Evolutionary conservation across 37 sponge, comb jelly and placozoan species (phyloP), one percentile per base, ranked within the genome.

Genomic region (Oscarella lobularis): DNA sequence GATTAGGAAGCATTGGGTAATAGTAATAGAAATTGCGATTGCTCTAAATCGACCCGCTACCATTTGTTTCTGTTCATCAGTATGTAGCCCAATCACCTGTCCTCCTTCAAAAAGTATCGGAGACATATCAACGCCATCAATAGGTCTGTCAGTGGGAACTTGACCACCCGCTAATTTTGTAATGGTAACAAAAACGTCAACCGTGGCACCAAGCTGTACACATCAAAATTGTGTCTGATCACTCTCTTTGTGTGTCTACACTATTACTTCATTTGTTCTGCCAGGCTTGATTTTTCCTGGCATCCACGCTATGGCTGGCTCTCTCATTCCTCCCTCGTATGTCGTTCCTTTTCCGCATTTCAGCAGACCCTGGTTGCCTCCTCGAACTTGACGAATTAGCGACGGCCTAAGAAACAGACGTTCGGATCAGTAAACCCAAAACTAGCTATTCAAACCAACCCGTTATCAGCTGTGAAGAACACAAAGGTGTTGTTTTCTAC

Each of bases 391-490:
- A 31, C 88, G 73, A 2, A 66, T 73, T 38, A 87, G 66, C 2
- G 84, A 83, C n/a, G 88, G 88, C 32, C 88, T 86, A 33, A 2
- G 14, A 4, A 33, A 68, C 60, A 20, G 14, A 48, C n/a, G n/a
- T n/a, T n/a, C n/a, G n/a, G n/a, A n/a, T n/a, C n/a, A n/a, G n/a
- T n/a, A n/a, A n/a, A n/a, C n/a, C n/a, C n/a, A n/a, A n/a, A n/a
- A n/a, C n/a, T n/a, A n/a, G n/a, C n/a, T 48, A 48, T 29, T 68
- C 35, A 5, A 30, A 67, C 75, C 36, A 35, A 87, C 87, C 85
- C 90, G 81, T 89, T 89, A 48, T 89, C 90, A 65, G 90, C 60
- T 70, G 83, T 85, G 75, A 89, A 89, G 75, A 89, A 89, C 20
- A 89, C 81, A 68, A 89, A 82, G 0, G 90, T 89, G 80, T 89